A percentile compares a stretch with the other conserved stretches of the same genome.
Conservation (phyloP, 2,888 invertebrate genomes). For the Blastobasis lacticolella region DNA sequence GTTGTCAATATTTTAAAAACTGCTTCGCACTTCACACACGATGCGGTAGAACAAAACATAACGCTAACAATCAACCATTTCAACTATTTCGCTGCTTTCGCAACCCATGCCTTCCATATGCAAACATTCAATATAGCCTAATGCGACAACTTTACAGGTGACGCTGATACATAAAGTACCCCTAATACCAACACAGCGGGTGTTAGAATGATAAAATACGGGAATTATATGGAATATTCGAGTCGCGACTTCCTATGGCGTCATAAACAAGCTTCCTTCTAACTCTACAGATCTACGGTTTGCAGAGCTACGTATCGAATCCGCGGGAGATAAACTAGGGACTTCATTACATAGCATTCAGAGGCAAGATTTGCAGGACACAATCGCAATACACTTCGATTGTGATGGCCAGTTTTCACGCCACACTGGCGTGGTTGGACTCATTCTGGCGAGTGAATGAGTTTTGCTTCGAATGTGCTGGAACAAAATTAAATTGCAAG, state of each 20-base stretch:
- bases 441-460: neutral
- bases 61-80: no score
- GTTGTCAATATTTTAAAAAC: no score
- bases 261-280: neutral
- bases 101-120: no score
- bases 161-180: no score
- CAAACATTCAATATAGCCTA: no score
- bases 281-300: neutral
- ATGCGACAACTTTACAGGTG: no score
- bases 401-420: neutral
- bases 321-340: conserved; percentile 4
- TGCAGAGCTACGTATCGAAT: neutral
- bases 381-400: conserved; percentile 9
- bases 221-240: neutral
- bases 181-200: no score
- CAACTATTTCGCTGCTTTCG: no score
- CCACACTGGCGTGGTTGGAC: neutral
- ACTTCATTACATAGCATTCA: conserved; percentile 28
- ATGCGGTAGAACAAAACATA: no score
- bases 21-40: no score
- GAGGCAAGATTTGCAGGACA: conserved; percentile 12
- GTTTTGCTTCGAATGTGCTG: neutral
- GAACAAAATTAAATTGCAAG: neutral
- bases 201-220: neutral
- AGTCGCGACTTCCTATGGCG: neutral